Evolutionary conservation across 2,888 invertebrate species (phyloP).

Genomic region (Eristalinus sepulchralis): DNA sequence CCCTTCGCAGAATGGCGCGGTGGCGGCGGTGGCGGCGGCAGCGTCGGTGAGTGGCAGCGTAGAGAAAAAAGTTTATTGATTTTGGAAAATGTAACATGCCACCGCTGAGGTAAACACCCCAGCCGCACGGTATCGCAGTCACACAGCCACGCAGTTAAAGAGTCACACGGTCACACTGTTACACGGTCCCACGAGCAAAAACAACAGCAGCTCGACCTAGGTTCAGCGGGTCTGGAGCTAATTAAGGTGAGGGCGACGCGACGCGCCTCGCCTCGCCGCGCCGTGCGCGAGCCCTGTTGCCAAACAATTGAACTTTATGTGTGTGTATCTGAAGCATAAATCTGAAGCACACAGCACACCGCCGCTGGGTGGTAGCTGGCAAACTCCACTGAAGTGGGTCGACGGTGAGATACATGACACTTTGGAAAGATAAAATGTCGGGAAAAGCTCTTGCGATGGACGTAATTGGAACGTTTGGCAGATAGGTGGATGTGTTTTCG

Average conservation of each 20-base stretch:
- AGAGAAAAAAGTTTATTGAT: constrained; percentile 29
- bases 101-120: not conserved
- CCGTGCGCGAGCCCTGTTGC: not conserved
- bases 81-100: constrained; percentile 27
- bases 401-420: constrained; percentile 31
- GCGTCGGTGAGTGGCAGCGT: not conserved
- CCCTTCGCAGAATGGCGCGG: not conserved
- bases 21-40: not conserved
- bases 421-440: constrained; percentile 32
- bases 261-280: too few species aligned
- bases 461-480: constrained; percentile 29
- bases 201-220: not conserved
- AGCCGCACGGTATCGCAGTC: not conserved
- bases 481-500: constrained; percentile 18
- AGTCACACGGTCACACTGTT: not conserved
- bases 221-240: constrained; percentile 21
- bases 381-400: not conserved
- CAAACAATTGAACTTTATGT: constrained; percentile 16
- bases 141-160: not conserved
- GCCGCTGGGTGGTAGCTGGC: not conserved
- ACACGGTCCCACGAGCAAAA: not conserved
- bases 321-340: constrained; percentile 16
- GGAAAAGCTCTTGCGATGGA: constrained; percentile 27
- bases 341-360: constrained; percentile 9
- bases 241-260: constrained; percentile 27